Evolutionary conservation across 37 sponge, comb jelly and placozoan species (phyloP), one percentile per base, ranked within the genome.

Genomic region (Diacarnus erythraeanus): DNA sequence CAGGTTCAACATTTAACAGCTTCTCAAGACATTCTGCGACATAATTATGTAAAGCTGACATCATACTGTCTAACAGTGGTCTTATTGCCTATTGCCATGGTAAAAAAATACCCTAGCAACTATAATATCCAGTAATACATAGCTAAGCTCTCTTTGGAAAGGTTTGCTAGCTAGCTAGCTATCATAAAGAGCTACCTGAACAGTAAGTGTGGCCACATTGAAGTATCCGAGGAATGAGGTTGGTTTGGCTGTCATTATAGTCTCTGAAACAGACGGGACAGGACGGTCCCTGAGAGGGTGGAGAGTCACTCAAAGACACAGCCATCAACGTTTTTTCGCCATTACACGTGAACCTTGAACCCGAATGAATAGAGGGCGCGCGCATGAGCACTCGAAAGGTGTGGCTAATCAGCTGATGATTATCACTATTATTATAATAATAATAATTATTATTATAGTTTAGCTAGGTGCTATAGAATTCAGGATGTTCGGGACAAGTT

Each of bases 401-500:
- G n/a, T n/a, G n/a, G n/a, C n/a, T n/a, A n/a, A n/a, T n/a, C n/a
- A n/a, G n/a, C n/a, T n/a, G n/a, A n/a, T n/a, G n/a, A n/a, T n/a
- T n/a, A n/a, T n/a, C n/a, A n/a, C n/a, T n/a, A n/a, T n/a, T n/a
- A n/a, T n/a, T n/a, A n/a, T n/a, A n/a, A n/a, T n/a, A n/a, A n/a
- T n/a, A n/a, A n/a, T n/a, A n/a, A n/a, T n/a, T n/a, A n/a, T n/a
- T n/a, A n/a, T n/a, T n/a, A n/a, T n/a, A n/a, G n/a, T n/a, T n/a
- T n/a, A n/a, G n/a, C n/a, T n/a, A n/a, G n/a, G n/a, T n/a, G n/a
- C n/a, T n/a, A n/a, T n/a, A 1, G 6, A 81, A 51, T 4, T 92
- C 92, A 0, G 90, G 93, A 66, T 93, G 93, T 40, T 82, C 90
- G 12, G 93, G 93, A 74, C 93, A 93, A 41, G 81, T 81, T 65